phyloP scores from a whole-genome alignment of 2,797 vertebrate genomes.

The Triplophysa yarkandensis region DNA sequence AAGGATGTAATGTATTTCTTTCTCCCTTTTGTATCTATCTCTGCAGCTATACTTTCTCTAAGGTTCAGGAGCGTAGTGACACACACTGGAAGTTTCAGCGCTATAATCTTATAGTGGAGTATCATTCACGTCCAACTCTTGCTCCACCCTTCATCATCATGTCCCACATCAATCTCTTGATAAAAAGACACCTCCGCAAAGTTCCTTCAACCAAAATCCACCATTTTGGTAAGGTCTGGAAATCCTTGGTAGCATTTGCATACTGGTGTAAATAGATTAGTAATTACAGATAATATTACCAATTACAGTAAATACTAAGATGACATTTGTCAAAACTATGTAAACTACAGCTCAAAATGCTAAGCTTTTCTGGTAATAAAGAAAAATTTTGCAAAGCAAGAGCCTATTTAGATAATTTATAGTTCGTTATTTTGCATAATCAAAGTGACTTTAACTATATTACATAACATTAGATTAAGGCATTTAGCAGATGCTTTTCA shows the following conservation, averaged over 20 bases:
- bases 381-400: too few species aligned
- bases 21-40: constrained; percentile 1
- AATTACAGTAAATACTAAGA: too few species aligned
- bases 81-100: constrained; percentile 92
- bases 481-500: too few species aligned
- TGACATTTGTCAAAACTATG: too few species aligned
- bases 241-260: neutral
- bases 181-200: constrained; percentile 74
- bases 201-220: constrained; percentile 70
- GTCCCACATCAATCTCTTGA: constrained; percentile 82
- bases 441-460: too few species aligned
- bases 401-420: too few species aligned
- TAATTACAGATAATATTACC: too few species aligned
- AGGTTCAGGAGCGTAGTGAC: constrained; percentile 88
- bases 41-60: constrained; percentile 83
- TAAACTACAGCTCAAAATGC: too few species aligned
- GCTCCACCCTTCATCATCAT: constrained; percentile 89
- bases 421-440: too few species aligned
- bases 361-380: too few species aligned
- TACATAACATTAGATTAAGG: too few species aligned
- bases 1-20: neutral
- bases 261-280: neutral
- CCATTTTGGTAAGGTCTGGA: constrained; percentile 77
- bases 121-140: constrained; percentile 83
- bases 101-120: constrained; percentile 88